Evolutionary conservation across 2,888 invertebrate genomes (phyloP).

Genomic region (Agriotes lineatus): DNA sequence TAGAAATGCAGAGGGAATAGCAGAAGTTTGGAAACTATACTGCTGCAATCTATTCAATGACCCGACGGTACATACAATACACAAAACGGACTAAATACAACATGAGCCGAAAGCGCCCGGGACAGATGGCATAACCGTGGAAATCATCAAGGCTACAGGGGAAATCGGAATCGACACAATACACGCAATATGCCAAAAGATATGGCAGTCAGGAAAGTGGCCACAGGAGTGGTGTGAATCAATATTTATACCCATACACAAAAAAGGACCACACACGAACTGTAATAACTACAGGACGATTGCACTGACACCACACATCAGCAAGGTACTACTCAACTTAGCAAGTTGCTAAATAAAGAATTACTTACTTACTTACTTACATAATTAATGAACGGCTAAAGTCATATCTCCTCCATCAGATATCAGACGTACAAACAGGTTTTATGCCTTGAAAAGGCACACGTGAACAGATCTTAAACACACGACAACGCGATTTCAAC

Average conservation of each 20-base stretch:
- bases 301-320: not conserved
- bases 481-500: not conserved
- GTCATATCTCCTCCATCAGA: not conserved
- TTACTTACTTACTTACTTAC: not conserved
- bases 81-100: not conserved
- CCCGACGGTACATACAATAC: not conserved
- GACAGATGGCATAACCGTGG: not conserved
- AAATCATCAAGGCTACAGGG: not conserved
- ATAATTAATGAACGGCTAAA: not conserved
- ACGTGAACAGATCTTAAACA: not conserved
- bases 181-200: no score
- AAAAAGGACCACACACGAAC: not conserved
- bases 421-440: not conserved
- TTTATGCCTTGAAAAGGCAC: not conserved
- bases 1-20: no score
- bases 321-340: not conserved
- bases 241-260: not conserved
- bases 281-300: not conserved
- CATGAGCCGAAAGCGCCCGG: not conserved
- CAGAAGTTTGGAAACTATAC: not conserved
- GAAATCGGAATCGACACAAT: not conserved
- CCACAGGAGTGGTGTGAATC: not conserved
- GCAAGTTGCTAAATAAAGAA: no score
- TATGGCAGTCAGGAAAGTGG: no score
- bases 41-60: not conserved